Base-by-base conservation (phyloP, 2,888 invertebrate genomes). In the Ceraclea dissimilis region DNA sequence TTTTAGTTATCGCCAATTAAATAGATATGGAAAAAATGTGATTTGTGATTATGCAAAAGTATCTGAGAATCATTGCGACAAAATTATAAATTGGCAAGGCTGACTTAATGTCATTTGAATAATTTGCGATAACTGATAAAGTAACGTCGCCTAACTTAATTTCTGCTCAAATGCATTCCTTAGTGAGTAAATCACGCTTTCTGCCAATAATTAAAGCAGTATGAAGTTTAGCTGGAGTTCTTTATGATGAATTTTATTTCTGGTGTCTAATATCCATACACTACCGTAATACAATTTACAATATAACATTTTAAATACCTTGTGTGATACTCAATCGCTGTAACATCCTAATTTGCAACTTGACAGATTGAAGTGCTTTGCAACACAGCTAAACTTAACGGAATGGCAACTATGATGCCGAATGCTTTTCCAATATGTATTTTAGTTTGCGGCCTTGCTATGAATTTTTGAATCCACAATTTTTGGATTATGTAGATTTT, bases 1-100 rank as follows among this genome's bases (percentile, higher is more conserved):
- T 46, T 55, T 46, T 74, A 77, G 77, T 77, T 77, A 78, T 78
- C 76, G 78, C 76, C 59, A 60, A 62, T 62, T 62, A 61, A 16
- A 48, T 26, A 54, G 16, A 46, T 13, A 39, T 18, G 17, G n/a
- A 51, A 20, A 56, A 49, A 43, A 17, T 21, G 18, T 19, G 11
- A 46, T 46, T 46, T 46, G 11, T 18, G 16, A 6, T 46, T 5
- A 5, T 18, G 2, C 16, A n/a, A 13, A 39, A 19, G 46, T 46
- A 46, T 46, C 18, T 46, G 46, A 18, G 19, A 8, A 18, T 46
- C 20, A 19, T 18, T 19, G 10, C 20, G 10, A 10, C 20, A 19
- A 19, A 20, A 46, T 49, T 17, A 47, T n/a, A 22, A 4, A 54
- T 54, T 54, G 54, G 54, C 54, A 19, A 54, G 16, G 20, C 49